phyloP scores from a whole-genome alignment of 2,888 invertebrate genomes.

The Caprella mutica region DNA sequence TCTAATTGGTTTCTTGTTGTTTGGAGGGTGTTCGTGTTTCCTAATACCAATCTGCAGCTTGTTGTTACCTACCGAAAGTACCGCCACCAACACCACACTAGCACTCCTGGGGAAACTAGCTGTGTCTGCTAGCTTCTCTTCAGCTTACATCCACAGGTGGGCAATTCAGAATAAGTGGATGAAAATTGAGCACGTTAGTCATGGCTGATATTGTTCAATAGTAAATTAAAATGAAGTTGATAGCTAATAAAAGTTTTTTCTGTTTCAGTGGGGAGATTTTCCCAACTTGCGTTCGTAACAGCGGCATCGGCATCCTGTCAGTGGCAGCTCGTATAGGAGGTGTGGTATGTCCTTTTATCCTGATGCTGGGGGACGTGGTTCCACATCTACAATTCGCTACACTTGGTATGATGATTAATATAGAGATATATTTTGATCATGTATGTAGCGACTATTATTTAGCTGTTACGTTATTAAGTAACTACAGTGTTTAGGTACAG shows the following conservation, averaged over 20 bases:
- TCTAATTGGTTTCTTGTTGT: slow-evolving; percentile 21
- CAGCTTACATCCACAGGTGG: slow-evolving; percentile 43
- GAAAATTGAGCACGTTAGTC: neutral
- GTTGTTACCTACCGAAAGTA: no score
- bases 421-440: no score
- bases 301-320: slow-evolving; percentile 37
- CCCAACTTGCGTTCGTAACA: slow-evolving; percentile 44
- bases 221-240: neutral
- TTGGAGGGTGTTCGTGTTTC: slow-evolving; percentile 24
- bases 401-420: slow-evolving; percentile 25
- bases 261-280: slow-evolving; percentile 43
- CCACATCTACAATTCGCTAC: slow-evolving; percentile 30
- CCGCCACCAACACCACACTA: slow-evolving; percentile 4
- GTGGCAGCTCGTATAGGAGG: slow-evolving; percentile 38
- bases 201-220: no score
- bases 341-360: slow-evolving; percentile 36
- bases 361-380: slow-evolving; percentile 33
- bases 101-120: slow-evolving; percentile 43
- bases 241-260: neutral
- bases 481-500: no score
- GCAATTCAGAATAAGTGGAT: neutral
- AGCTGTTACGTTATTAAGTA: no score
- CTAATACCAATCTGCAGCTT: slow-evolving; percentile 20
- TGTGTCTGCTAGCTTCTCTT: slow-evolving; percentile 43
- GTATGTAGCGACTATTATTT: no score